These are phyloP conservation scores for Eueides isabella DNA, from an alignment of 1,140 invertebrate genomes.

Conservation along the genomic window DNA sequence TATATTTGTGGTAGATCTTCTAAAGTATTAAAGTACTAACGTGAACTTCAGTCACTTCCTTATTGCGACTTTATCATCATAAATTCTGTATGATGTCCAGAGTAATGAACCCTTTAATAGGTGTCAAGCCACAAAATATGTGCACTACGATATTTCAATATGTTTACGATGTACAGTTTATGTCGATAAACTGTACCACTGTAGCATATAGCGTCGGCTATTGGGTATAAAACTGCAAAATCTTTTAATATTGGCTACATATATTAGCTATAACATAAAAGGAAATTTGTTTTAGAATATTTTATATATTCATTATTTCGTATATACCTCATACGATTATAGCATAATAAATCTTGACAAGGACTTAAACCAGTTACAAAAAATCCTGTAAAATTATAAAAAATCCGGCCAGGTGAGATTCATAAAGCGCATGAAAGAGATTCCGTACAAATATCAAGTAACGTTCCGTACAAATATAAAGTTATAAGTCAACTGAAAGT, in stretches of 20 bases:
- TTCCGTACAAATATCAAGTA: no score
- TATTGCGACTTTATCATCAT: conserved; percentile 27
- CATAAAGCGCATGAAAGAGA: no score
- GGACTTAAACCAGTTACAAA: no score
- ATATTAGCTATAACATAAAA: not conserved
- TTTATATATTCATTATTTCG: not conserved
- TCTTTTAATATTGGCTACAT: not conserved
- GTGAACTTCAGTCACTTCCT: conserved; percentile 2
- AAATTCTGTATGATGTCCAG: conserved; percentile 36
- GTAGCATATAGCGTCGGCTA: no score
- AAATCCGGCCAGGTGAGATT: no score
- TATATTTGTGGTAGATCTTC: not conserved
- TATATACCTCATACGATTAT: not conserved
- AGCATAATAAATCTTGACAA: no score
- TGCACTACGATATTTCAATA: conserved; percentile 47
- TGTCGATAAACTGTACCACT: no score
- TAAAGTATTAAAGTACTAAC: not conserved
- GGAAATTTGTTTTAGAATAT: not conserved
- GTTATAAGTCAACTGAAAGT: no score
- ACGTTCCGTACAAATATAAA: no score
- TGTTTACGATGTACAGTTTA: conserved; percentile 49
- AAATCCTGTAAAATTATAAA: no score
- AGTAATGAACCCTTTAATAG: conserved; percentile 48
- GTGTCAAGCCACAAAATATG: conserved; percentile 44
- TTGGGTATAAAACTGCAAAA: conserved; percentile 6